phyloP scores from a whole-genome alignment of 2,888 invertebrate genomes.

The Odontomyia ornata region DNA sequence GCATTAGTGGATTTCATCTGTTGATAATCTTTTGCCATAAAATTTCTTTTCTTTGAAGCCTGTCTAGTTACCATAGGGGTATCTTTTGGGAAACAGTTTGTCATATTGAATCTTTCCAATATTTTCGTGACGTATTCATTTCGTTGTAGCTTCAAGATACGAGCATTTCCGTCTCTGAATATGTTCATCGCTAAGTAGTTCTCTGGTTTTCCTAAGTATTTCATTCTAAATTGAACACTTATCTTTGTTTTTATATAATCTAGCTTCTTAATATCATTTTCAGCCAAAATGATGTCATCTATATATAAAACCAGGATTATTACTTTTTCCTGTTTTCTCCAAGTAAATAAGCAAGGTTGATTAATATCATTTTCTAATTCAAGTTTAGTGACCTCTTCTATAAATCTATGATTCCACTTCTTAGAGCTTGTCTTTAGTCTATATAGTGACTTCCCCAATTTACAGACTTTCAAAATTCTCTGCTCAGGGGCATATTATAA shows the following conservation, averaged over 20 bases:
- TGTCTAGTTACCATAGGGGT: not conserved
- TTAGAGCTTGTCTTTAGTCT: constrained; percentile 11
- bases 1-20: not conserved
- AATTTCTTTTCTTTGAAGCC: not conserved
- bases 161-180: not conserved
- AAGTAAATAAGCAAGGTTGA: not conserved
- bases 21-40: not conserved
- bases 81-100: not conserved
- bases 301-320: not conserved
- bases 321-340: not conserved
- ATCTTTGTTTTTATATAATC: not conserved
- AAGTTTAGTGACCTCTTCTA: constrained; percentile 8
- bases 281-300: not conserved
- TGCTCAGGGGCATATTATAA: not conserved
- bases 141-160: not conserved
- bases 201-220: not conserved
- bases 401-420: constrained; percentile 4
- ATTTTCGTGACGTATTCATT: not conserved
- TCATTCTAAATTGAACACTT: not conserved
- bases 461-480: not conserved
- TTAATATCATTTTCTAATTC: constrained; percentile 1
- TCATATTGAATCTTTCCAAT: not conserved
- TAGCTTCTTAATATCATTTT: not conserved
- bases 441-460: constrained; percentile 12
- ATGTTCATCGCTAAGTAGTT: not conserved